Evolutionary conservation across 2,888 invertebrate genomes (phyloP).

Genomic region (Sclerodermus sp.): DNA sequence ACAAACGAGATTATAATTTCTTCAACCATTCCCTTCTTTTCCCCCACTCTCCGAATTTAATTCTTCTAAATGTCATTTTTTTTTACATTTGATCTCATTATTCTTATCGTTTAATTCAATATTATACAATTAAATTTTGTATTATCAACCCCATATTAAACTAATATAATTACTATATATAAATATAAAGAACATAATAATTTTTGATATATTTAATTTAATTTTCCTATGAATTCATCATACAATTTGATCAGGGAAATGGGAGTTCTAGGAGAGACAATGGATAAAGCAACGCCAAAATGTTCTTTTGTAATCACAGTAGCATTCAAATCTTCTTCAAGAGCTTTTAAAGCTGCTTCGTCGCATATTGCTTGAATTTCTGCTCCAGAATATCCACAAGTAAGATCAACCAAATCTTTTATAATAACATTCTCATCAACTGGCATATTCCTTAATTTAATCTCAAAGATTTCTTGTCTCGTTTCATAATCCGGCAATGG

Average conservation of each 20-base stretch:
- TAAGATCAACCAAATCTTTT: slow-evolving; percentile 68
- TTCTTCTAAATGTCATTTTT: too few species aligned
- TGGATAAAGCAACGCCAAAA: slow-evolving; percentile 72
- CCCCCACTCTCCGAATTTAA: too few species aligned
- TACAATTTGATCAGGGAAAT: slow-evolving; percentile 72
- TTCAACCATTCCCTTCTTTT: too few species aligned
- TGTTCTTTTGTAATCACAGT: slow-evolving; percentile 67
- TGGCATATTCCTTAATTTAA: slow-evolving; percentile 78
- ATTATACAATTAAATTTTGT: too few species aligned
- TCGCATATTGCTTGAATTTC: slow-evolving; percentile 89
- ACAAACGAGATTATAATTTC: too few species aligned
- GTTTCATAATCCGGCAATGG: slow-evolving; percentile 84
- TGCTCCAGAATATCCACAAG: slow-evolving; percentile 89
- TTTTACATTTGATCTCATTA: too few species aligned
- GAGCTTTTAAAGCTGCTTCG: slow-evolving; percentile 84
- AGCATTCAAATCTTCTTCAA: slow-evolving; percentile 75
- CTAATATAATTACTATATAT: too few species aligned
- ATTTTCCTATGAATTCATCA: slow-evolving; percentile 62
- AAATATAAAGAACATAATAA: too few species aligned
- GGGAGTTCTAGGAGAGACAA: slow-evolving; percentile 78
- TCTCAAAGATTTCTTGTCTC: slow-evolving; percentile 77
- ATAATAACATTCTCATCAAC: slow-evolving; percentile 67
- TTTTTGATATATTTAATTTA: too few species aligned
- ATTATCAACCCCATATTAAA: too few species aligned
- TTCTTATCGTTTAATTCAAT: too few species aligned